These are phyloP conservation scores for Xenops minutus DNA, from an alignment of 2,797 vertebrate genomes.

Conservation along the genomic window DNA sequence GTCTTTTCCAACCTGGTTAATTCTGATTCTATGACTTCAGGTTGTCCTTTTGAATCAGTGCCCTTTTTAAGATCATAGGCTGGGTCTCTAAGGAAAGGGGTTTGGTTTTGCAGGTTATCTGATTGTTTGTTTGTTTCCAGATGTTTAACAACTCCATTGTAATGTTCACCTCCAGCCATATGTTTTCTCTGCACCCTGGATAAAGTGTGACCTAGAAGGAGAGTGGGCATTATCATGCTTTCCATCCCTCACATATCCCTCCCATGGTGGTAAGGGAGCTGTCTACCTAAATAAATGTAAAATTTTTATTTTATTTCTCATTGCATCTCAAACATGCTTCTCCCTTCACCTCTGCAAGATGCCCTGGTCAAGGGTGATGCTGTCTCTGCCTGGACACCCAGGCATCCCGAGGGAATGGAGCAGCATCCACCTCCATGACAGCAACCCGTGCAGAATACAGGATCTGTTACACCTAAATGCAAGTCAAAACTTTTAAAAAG, in stretches of 20 bases:
- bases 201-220: background rate
- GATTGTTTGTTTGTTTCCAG: background rate
- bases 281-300: background rate
- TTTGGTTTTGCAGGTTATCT: background rate
- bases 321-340: background rate
- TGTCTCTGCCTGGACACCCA: background rate
- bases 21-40: background rate
- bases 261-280: background rate
- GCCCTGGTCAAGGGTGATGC: fast-evolving
- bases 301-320: background rate
- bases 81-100: background rate
- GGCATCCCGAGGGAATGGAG: background rate
- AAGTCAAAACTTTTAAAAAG: background rate
- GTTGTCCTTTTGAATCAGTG: background rate
- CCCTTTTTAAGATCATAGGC: background rate
- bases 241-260: background rate
- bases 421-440: background rate
- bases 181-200: background rate
- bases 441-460: fast-evolving
- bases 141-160: background rate
- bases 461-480: background rate
- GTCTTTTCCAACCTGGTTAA: too few relatives aligned
- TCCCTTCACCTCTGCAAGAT: background rate
- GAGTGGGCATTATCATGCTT: background rate
- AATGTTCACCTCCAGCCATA: background rate